Evolutionary conservation across 2,888 invertebrate species (phyloP), one percentile per base, ranked within the genome.

Genomic region (Phaonia tiefii): DNA sequence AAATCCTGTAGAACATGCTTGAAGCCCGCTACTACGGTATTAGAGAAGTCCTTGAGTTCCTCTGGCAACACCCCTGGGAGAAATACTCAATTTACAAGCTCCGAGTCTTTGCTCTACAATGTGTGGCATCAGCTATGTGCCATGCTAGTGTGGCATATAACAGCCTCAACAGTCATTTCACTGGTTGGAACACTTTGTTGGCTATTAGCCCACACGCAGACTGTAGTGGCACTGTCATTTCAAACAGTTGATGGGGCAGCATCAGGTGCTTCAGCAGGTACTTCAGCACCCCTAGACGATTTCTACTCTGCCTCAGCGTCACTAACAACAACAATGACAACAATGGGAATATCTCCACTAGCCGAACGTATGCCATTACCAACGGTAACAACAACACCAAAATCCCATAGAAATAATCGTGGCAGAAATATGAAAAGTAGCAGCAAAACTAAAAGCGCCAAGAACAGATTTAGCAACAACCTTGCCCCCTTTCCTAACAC

Each of bases 121-220:
- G 65, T 76, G 70, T 65, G 73, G 17, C 73, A 70, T 13, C 49
- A 42, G 25, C 11, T 80, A 49, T 46, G 70, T 20, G 49, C 46
- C 11, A 17, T 66, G 1, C 44, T 77, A 31, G 31, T 58, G 46
- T 77, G 76, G 66, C 77, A 77, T 65, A 13, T 74, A 42, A 80
- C 80, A 15, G 80, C 80, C 65, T 74, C 76, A 31, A 71, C 80
- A 44, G 66, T 70, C 31, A 66, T 80, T 70, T 58, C 76, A 13
- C 42, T 80, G 44, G 60, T 74, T 58, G 77, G 66, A 44, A 74
- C 70, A 44, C n/a, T 80, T 10, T 77, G 60, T 58, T 80, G 74
- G 70, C 60, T 70, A 8, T 58, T 77, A 20, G 80, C 44, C 51
- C 26, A 70, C 42, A 31, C 70, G 51, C 56, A 74, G 74, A 73